phyloP scores from a whole-genome alignment of 2,888 invertebrate genomes.

The Epinotia brunnichana region DNA sequence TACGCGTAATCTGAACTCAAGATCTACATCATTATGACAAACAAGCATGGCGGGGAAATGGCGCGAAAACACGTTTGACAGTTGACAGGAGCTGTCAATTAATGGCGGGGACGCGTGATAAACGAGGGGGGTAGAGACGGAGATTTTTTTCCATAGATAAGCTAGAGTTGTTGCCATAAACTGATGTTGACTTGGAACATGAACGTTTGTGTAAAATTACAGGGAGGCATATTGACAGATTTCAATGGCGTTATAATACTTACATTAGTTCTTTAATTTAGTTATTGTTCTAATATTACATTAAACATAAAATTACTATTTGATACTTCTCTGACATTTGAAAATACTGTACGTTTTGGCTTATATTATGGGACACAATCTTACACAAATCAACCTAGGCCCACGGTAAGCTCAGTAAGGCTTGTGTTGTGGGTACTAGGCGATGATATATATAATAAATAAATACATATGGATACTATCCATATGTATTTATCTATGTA shows the following conservation, averaged over 20 bases:
- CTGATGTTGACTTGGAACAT: neutral
- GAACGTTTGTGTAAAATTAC: neutral
- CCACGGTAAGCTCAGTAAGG: too few relatives aligned
- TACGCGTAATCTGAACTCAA: slow-evolving; percentile 21
- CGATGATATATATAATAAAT: too few relatives aligned
- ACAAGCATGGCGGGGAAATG: slow-evolving; percentile 62
- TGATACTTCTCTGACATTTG: too few relatives aligned
- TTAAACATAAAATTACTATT: too few relatives aligned
- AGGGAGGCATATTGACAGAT: neutral
- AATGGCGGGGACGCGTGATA: slow-evolving; percentile 64
- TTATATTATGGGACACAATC: too few relatives aligned
- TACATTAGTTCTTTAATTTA: too few relatives aligned
- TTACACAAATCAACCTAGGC: too few relatives aligned
- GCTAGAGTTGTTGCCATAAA: neutral
- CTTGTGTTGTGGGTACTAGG: too few relatives aligned
- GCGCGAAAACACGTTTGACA: slow-evolving; percentile 74
- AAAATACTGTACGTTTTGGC: too few relatives aligned
- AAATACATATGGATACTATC: too few relatives aligned
- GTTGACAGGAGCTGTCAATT: slow-evolving; percentile 74
- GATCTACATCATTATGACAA: slow-evolving; percentile 46
- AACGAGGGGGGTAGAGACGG: slow-evolving; percentile 50
- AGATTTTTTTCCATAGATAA: slow-evolving; percentile 26
- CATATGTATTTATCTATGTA: too few relatives aligned
- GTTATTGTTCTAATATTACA: too few relatives aligned
- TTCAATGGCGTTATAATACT: neutral